phyloP scores from a whole-genome alignment of 1,140 invertebrate species.

The Lanistes nyassanus region DNA sequence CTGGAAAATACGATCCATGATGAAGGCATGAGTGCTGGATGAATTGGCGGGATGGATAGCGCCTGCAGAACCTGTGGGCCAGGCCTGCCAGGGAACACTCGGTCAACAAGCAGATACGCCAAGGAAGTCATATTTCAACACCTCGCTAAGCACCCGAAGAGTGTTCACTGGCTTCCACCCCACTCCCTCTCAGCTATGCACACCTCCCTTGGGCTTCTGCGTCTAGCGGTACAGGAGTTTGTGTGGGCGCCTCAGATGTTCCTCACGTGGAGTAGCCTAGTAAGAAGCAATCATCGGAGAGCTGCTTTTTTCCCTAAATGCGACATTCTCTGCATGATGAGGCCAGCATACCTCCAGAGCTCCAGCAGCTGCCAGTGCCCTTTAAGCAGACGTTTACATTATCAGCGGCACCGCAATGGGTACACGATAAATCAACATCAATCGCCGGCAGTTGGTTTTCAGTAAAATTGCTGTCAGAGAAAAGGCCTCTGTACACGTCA shows the following conservation, averaged over 20 bases:
- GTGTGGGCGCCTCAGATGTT: slow-evolving; percentile 3
- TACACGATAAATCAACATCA: neutral
- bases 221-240: slow-evolving; percentile 2
- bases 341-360: neutral
- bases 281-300: neutral
- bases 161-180: neutral
- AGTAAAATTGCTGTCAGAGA: neutral
- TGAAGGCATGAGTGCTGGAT: too few relatives aligned
- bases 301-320: neutral
- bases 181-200: neutral
- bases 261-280: slow-evolving; percentile 3
- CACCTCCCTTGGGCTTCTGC: neutral
- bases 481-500: too few relatives aligned
- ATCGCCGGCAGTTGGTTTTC: neutral
- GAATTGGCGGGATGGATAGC: too few relatives aligned
- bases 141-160: slow-evolving; percentile 9
- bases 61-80: too few relatives aligned
- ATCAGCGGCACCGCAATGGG: neutral
- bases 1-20: too few relatives aligned
- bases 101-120: slow-evolving; percentile 5
- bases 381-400: neutral
- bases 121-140: slow-evolving; percentile 10
- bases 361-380: neutral
- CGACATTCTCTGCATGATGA: neutral
- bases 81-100: neutral